These are phyloP conservation scores for Odocoileus hemionus DNA, from an alignment of 2,113 vertebrate species.

Conservation along the genomic window DNA sequence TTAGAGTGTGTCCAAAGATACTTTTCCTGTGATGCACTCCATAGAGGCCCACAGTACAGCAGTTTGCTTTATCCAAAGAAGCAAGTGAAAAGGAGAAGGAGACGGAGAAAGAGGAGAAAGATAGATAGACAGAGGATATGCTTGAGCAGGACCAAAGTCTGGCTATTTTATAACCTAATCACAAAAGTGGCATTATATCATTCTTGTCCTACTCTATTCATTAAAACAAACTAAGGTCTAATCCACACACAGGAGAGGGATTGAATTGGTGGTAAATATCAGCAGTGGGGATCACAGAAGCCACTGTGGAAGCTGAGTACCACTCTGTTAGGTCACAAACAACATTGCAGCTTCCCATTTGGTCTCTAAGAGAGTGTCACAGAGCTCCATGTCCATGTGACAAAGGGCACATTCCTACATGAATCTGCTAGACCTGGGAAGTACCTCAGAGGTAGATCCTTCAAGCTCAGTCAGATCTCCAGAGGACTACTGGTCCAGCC, in stretches of 20 bases:
- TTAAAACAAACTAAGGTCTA: background rate
- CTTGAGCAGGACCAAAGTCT: background rate
- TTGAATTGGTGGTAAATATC: background rate
- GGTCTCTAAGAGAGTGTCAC: background rate
- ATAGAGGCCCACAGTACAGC: background rate
- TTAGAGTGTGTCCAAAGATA: background rate
- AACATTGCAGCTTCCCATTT: fast-evolving
- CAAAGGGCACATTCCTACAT: background rate
- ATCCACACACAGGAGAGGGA: background rate
- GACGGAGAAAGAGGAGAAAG: background rate
- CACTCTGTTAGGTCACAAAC: background rate
- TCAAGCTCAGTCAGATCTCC: background rate
- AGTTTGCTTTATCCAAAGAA: background rate
- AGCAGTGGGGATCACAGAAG: background rate
- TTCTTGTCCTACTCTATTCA: background rate
- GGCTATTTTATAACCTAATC: background rate
- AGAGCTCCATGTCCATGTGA: background rate
- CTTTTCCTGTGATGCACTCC: background rate
- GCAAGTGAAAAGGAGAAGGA: background rate
- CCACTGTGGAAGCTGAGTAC: background rate
- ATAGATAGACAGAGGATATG: background rate
- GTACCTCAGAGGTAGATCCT: background rate
- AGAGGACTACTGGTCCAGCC: background rate
- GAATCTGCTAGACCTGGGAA: background rate
- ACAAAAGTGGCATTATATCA: background rate